Conservation (phyloP, 2,888 invertebrate species). For the Perizoma affinitatum region DNA sequence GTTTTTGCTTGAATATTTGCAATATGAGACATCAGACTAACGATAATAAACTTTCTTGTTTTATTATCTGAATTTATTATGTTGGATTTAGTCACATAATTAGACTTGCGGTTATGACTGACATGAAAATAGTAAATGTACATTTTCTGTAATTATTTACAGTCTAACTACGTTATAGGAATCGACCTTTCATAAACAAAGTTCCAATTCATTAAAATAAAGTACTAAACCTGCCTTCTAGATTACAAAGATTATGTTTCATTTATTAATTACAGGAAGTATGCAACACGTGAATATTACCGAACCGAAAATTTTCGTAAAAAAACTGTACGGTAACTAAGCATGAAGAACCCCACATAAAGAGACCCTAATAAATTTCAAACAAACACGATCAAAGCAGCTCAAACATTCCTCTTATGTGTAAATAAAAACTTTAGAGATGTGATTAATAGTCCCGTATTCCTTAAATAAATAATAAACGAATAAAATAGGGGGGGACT, state of each 20-base stretch:
- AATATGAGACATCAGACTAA: not conserved
- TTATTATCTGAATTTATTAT: not conserved
- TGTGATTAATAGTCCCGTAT: constrained; percentile 82
- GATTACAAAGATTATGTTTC: constrained; percentile 28
- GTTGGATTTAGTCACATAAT: not conserved
- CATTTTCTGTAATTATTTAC: not conserved
- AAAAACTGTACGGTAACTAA: constrained; percentile 47
- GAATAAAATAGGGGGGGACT: constrained; percentile 79
- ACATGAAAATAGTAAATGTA: too few relatives aligned
- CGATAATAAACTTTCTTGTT: not conserved
- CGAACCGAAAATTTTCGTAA: constrained; percentile 38
- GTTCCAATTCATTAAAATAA: constrained; percentile 10
- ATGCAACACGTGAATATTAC: constrained; percentile 34
- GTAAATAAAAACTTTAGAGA: constrained; percentile 81
- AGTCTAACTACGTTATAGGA: not conserved
- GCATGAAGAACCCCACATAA: constrained; percentile 53
- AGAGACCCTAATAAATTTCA: constrained; percentile 66
- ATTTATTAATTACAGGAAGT: constrained; percentile 38
- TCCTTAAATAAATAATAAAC: constrained; percentile 84
- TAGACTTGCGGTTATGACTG: not conserved
- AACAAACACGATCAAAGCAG: constrained; percentile 73
- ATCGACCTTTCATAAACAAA: not conserved
- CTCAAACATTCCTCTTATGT: constrained; percentile 65
- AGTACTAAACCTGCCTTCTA: constrained; percentile 13
- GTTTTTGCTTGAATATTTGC: not conserved